phyloP scores from a whole-genome alignment of 2,797 vertebrate genomes.

The Lateolabrax maculatus region DNA sequence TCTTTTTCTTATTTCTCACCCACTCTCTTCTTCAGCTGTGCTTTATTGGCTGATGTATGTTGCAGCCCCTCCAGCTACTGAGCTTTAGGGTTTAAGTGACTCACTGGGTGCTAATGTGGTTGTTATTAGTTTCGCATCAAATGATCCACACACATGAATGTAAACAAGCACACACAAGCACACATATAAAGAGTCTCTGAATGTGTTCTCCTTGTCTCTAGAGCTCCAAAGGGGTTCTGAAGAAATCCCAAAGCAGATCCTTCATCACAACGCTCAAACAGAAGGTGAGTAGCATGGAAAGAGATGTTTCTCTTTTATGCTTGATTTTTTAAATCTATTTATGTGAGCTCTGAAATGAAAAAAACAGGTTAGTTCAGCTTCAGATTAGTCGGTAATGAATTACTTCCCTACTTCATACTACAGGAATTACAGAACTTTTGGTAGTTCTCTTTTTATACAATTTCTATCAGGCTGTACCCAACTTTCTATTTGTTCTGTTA shows the following conservation, averaged over 20 bases:
- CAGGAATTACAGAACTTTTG: background rate
- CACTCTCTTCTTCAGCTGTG: constrained; percentile 32
- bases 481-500: background rate
- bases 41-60: constrained; percentile 57
- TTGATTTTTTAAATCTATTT: constrained; percentile 16
- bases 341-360: constrained; percentile 10
- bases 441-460: background rate
- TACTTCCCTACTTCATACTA: background rate
- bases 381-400: background rate
- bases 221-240: constrained; percentile 92
- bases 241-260: constrained; percentile 93
- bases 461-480: background rate
- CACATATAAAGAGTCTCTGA: constrained; percentile 24
- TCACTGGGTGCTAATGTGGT: constrained; percentile 60
- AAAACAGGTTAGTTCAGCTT: no score
- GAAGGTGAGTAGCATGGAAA: constrained; percentile 87
- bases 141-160: constrained; percentile 34
- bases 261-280: constrained; percentile 95
- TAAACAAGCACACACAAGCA: constrained; percentile 27
- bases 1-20: constrained; percentile 16
- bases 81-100: constrained; percentile 64
- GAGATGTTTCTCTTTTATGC: background rate
- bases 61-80: constrained; percentile 48
- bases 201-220: constrained; percentile 65
- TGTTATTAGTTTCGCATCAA: constrained; percentile 54